Evolutionary conservation across 2,797 vertebrate genomes (phyloP), one percentile per base, ranked within the genome.

Genomic region (Triplophysa bombifrons): DNA sequence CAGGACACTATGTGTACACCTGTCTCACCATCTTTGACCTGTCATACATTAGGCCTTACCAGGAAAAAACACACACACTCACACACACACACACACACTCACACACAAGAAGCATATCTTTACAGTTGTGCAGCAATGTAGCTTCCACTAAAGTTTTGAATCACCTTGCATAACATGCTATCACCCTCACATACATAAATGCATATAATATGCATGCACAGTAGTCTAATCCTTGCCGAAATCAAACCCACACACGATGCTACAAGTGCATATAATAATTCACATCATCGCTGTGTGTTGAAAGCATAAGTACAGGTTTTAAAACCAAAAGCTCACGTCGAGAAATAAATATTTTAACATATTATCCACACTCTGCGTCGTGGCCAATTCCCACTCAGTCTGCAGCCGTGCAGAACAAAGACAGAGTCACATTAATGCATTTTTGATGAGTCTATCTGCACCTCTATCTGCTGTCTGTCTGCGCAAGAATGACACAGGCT

Each of bases 371-470:
- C 70, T 80, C 61, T 50, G 46, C 4, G 13, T n/a, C 58, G 38
- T 48, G 61, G 77, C 38, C 77, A 73, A 73, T 73, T 80, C 70
- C 22, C 38, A 73, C 41, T 80, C 77, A 73, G 70, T 11, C 44
- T 19, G 77, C 60, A 80, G 77, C 51, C 48, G 38, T 50, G 61
- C 61, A 82, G 84, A 85, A 83, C 82, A 86, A 83, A 81, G 80
- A 63, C 63, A 72, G 77, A 86, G 80, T 85, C 81, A 85, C 83
- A 86, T 85, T 84, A 86, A 87, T 90, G 84, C 77, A 90, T 88
- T 51, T 89, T 90, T 90, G 85, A 90, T 90, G 88, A 90, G 86
- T 82, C 82, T 86, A 80, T 84, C 75, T 80, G 63, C 75, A 14
- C 20, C 25, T 58, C 84, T 78, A 83, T 74, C 53, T 0, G 38